A percentile compares a stretch with the other conserved stretches of the same genome.
Evolutionary conservation across 2,888 invertebrate species (phyloP).

Genomic region (Alentia gelatinosa): DNA sequence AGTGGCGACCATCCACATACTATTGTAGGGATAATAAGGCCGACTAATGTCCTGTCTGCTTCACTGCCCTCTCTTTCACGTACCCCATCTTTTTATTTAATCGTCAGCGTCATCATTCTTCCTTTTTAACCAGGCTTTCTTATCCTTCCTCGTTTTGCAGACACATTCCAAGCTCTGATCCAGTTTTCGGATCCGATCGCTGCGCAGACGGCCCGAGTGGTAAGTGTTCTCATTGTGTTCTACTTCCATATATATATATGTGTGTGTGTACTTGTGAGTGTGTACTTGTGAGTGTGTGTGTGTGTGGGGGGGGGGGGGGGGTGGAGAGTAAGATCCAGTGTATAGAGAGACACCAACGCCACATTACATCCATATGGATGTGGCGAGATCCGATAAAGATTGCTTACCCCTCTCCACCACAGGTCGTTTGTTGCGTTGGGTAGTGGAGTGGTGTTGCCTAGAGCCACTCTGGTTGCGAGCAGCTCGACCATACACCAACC

Average conservation of each 20-base stretch:
- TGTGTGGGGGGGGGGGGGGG: no score
- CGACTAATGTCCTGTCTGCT: not conserved
- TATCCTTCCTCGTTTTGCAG: constrained; percentile 82
- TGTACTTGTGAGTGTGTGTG: no score
- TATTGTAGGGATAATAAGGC: no score
- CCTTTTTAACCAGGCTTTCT: no score
- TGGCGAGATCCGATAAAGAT: not conserved
- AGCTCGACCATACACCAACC: not conserved
- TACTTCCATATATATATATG: no score
- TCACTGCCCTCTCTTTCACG: not conserved
- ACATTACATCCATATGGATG: constrained; percentile 46
- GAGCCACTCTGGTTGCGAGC: not conserved
- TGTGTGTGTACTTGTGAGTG: no score
- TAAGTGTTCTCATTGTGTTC: constrained; percentile 82
- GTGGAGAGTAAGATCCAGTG: no score
- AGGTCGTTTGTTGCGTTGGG: not conserved
- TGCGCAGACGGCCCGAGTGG: constrained; percentile 97
- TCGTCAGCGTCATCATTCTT: no score
- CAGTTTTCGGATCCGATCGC: constrained; percentile 98
- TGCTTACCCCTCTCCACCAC: not conserved
- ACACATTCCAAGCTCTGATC: constrained; percentile 98
- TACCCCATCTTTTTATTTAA: not conserved
- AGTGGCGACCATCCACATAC: no score
- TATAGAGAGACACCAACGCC: no score
- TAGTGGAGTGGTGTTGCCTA: not conserved